Base-by-base conservation (phyloP, 2,888 invertebrate genomes). In the Eucriotettix oculatus region DNA sequence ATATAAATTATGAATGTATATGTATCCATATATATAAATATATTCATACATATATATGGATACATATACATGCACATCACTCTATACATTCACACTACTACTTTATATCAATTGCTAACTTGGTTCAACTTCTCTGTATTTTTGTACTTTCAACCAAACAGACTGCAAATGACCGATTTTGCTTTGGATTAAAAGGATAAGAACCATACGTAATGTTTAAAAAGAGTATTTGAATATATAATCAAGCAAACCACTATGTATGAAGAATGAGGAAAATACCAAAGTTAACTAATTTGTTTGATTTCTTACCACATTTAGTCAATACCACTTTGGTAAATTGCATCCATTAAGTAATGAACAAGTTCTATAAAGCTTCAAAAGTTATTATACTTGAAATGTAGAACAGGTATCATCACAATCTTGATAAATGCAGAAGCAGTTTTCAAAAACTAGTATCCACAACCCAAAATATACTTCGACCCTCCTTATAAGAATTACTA, bases 361-460 rank as follows among this genome's bases (percentile, higher is more conserved):
- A 61, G 62, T 65, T 64, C 64, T 66, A 64, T 65, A 65, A 64
- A 65, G 65, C 64, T 64, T 65, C 64, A 61, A 65, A 65, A 65
- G 61, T 63, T 64, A 63, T 62, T 66, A 64, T 65, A 65, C 63
- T 63, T 62, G 64, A 64, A 64, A 64, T 63, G 64, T 65, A 64
- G 64, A 65, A 66, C 65, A 66, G 63, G 64, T 61, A 62, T 64
- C 63, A 65, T 66, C 65, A 66, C 66, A 66, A 63, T 65, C 63
- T 65, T 65, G 65, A 64, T 66, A 66, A 64, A 66, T 65, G 65
- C 66, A 65, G 66, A 62, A 66, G 64, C 64, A 65, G 64, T 64
- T 65, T 65, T 64, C 63, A 64, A 65, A 29, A 65, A 65, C 64
- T 64, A 63, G 59, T 64, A 64, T 65, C 64, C 66, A 66, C 66